Percentiles rank a stretch among this genome's conserved stretches.
Conservation (phyloP, 64 coral and sea anemone species). For the Stichodactyla helianthus region DNA sequence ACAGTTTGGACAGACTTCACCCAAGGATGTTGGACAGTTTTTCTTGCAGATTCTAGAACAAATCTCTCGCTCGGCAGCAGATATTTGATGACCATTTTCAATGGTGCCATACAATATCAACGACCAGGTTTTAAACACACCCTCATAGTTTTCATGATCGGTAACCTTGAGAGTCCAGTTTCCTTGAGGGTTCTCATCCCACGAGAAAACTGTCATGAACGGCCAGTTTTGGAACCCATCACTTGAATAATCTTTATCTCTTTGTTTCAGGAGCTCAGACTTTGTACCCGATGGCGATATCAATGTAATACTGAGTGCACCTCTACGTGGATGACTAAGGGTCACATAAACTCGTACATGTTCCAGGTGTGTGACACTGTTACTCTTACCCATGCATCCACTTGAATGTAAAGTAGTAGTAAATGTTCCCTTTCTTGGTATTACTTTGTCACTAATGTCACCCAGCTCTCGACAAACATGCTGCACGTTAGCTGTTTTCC, state of each 20-base stretch:
- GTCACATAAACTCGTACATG: constrained; percentile 89
- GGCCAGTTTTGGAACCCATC: constrained; percentile 89
- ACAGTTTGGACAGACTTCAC: constrained; percentile 54
- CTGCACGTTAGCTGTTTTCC: constrained; percentile 71
- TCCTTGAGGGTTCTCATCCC: constrained; percentile 84
- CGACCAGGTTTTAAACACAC: constrained; percentile 74
- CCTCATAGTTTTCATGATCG: constrained; percentile 33
- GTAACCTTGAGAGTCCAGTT: constrained; percentile 68
- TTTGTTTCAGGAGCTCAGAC: constrained; percentile 58
- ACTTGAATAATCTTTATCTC: constrained; percentile 52
- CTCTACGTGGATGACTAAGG: constrained; percentile 58
- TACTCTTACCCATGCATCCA: constrained; percentile 48
- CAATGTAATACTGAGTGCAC: constrained; percentile 67
- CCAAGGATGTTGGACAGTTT: constrained; percentile 52
- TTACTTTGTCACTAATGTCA: constrained; percentile 39
- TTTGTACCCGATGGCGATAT: constrained; percentile 80
- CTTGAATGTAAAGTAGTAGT: constrained; percentile 49
- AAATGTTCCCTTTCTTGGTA: constrained; percentile 44
- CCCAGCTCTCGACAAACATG: constrained; percentile 80
- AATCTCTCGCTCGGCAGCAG: constrained; percentile 41
- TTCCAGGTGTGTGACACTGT: constrained; percentile 76
- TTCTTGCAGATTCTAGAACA: constrained; percentile 70
- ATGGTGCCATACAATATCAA: constrained; percentile 71
- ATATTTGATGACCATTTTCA: constrained; percentile 36
- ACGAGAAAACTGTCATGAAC: constrained; percentile 93